Conservation (phyloP, 2,888 invertebrate species). For the Gisinianus flammeolus region DNA sequence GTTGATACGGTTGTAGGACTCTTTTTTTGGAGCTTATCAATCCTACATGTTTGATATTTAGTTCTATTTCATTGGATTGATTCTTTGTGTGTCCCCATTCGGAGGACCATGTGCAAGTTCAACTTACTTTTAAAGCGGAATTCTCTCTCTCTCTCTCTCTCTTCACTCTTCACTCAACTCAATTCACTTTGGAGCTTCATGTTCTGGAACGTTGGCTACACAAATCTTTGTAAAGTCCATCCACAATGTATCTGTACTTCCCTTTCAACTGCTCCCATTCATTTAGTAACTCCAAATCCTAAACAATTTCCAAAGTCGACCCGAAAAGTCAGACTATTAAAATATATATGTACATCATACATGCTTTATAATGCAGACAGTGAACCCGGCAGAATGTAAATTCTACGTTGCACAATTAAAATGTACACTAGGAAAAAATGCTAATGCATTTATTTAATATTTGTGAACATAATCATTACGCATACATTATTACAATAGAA, state of each 20-base stretch:
- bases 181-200: constrained; percentile 44
- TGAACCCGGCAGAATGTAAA: too few relatives aligned
- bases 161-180: not conserved
- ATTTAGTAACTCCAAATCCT: constrained; percentile 4
- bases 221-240: constrained; percentile 25
- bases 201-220: constrained; percentile 45
- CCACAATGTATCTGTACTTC: not conserved
- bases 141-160: not conserved
- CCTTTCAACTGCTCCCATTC: constrained; percentile 4
- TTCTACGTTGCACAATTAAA: too few relatives aligned
- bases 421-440: too few relatives aligned
- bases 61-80: constrained; percentile 28
- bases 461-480: too few relatives aligned
- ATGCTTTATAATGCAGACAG: too few relatives aligned
- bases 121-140: not conserved
- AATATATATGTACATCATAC: too few relatives aligned
- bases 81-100: not conserved
- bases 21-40: not conserved
- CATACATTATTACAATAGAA: too few relatives aligned
- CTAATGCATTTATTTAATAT: too few relatives aligned
- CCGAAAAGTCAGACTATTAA: too few relatives aligned
- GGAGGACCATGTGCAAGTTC: not conserved
- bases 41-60: constrained; percentile 6
- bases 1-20: constrained; percentile 25
- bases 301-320: not conserved